Evolutionary conservation across 2,797 vertebrate genomes (phyloP).

Genomic region (Bovichtus diacanthus): DNA sequence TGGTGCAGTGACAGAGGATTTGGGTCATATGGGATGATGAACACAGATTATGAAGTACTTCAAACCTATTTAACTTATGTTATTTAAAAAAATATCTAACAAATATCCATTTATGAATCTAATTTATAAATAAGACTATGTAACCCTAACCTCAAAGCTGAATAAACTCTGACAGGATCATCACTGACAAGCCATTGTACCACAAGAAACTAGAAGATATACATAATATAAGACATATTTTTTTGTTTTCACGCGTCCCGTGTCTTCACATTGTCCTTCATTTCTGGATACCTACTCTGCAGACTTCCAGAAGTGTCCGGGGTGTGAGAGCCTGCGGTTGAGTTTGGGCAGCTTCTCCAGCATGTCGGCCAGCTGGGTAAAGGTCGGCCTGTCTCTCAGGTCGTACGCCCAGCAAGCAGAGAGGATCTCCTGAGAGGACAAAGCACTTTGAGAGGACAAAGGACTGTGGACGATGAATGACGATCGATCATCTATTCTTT

Average conservation of each 20-base stretch:
- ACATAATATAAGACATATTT: background rate
- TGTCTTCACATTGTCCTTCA: slow-evolving; percentile 35
- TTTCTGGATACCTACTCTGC: slow-evolving; percentile 93
- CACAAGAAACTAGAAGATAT: slow-evolving; percentile 27
- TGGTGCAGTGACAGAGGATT: slow-evolving; percentile 12
- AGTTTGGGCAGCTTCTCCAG: slow-evolving; percentile 98
- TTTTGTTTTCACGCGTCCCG: slow-evolving; percentile 31
- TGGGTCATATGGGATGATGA: slow-evolving; percentile 1
- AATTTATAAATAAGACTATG: slow-evolving; percentile 12
- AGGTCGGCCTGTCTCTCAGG: slow-evolving; percentile 90
- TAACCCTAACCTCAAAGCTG: slow-evolving; percentile 1
- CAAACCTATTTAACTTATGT: background rate
- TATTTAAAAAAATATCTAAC: slow-evolving; percentile 1
- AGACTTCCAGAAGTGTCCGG: slow-evolving; percentile 99
- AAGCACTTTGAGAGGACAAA: background rate
- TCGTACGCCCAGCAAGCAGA: slow-evolving; percentile 96
- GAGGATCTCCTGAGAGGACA: slow-evolving; percentile 92
- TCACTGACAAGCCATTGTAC: slow-evolving; percentile 25
- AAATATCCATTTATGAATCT: background rate
- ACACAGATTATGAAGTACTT: background rate
- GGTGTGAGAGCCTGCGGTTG: slow-evolving; percentile 97
- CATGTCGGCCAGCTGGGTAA: slow-evolving; percentile 96
- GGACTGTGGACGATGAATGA: no score
- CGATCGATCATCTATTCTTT: no score
- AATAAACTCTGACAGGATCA: background rate